Conservation (phyloP, 2,113 vertebrate genomes). For the Rhagologus leucostigma region DNA sequence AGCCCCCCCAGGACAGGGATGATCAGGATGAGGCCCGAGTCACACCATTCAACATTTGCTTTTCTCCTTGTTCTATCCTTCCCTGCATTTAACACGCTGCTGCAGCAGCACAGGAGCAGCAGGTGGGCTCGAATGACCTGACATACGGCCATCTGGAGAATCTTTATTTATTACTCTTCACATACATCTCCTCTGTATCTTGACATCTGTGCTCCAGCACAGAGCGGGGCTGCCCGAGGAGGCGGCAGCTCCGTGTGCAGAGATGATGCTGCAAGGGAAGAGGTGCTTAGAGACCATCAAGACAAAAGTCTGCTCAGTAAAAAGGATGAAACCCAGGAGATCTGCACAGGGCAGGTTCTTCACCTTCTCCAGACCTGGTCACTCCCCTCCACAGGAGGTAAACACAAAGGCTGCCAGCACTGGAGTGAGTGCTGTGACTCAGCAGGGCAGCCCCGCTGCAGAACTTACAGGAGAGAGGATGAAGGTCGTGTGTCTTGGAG, state of each 20-base stretch:
- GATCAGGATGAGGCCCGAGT: not conserved
- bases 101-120: not conserved
- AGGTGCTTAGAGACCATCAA: not conserved
- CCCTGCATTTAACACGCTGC: not conserved
- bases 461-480: not conserved
- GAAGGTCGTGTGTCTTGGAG: not conserved
- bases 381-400: not conserved
- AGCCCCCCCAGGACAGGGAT: rapidly evolving
- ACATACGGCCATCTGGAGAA: not conserved
- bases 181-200: not conserved
- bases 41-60: not conserved
- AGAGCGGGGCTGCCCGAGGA: not conserved
- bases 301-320: not conserved
- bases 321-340: not conserved
- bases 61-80: not conserved
- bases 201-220: not conserved
- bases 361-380: not conserved
- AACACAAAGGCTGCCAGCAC: not conserved
- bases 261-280: not conserved
- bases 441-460: not conserved
- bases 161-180: not conserved
- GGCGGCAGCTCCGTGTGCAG: not conserved
- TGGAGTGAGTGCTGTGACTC: not conserved
- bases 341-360: not conserved
- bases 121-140: constrained; percentile 4